Evolutionary conservation across 2,888 invertebrate genomes (phyloP), one percentile per base, ranked within the genome.

Genomic region (Callyntrura guangdongensis): DNA sequence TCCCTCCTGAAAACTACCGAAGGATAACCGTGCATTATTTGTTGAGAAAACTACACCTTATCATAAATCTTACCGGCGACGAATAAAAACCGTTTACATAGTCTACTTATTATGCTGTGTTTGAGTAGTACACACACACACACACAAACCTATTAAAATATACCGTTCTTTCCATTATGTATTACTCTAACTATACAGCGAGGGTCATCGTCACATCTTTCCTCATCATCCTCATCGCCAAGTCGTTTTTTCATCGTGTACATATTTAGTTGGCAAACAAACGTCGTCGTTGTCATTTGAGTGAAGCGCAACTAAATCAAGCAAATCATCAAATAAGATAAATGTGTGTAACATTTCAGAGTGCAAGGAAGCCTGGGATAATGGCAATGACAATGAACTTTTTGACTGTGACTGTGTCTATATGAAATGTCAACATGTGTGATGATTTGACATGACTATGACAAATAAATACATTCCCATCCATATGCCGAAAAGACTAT

Each of bases 71-170:
- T 22, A 49, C 17, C 77, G 17, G 72, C 77, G 45, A 86, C 64
- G 49, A 79, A 25, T 17, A 79, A 77, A 86, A 77, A 86, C 86
- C 86, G 86, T 86, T 86, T 77, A 77, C 79, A 86, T 79, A 79
- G 45, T 86, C 77, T 79, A 79, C 86, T 86, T 77, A 86, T 79
- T 77, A 49, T 47, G 49, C 49, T 49, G 47, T 77, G 11, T 49
- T 49, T 47, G 53, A 77, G 77, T 59, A 77, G 77, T 59, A 72
- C 25, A 86, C 47, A 69, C 49, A 79, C 17, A 86, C 67, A 81
- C 59, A 53, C 59, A 77, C 22, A 67, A 79, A 69, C 88, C 88
- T 88, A 88, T 88, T 88, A 88, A 88, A 88, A 81, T 64, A 45
- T 88, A 56, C 88, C 88, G 88, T 88, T 88, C 67, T 11, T 88